Conservation (phyloP, 2,888 invertebrate species). For the Nomada hirtipes region DNA sequence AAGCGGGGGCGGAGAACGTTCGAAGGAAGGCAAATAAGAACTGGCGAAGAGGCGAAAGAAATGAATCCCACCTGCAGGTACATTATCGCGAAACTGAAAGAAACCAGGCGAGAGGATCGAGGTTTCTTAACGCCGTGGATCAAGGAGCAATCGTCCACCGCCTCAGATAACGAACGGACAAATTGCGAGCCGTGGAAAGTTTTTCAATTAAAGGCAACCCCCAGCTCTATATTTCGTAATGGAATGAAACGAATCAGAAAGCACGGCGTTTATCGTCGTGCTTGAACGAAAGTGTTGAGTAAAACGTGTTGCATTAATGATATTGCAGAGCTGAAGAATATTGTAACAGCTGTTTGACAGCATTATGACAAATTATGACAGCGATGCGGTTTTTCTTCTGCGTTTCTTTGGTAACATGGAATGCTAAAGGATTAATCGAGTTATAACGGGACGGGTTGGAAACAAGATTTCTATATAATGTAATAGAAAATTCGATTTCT, state of each 20-base stretch:
- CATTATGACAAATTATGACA: no score
- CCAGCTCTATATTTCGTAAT: neutral
- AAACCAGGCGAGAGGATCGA: slow-evolving; percentile 21
- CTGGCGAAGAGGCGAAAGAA: neutral
- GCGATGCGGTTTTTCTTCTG: no score
- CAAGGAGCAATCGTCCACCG: slow-evolving; percentile 64
- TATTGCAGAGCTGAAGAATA: neutral
- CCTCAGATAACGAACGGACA: slow-evolving; percentile 77
- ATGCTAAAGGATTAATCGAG: no score
- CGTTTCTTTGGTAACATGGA: no score
- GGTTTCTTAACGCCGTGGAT: slow-evolving; percentile 59
- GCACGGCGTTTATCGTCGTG: neutral
- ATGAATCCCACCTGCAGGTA: slow-evolving; percentile 7
- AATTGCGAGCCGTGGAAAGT: slow-evolving; percentile 77
- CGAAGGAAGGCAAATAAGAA: slow-evolving; percentile 21
- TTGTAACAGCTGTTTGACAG: no score
- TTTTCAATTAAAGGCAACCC: slow-evolving; percentile 80
- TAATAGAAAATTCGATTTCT: no score
- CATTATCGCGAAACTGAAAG: slow-evolving; percentile 46
- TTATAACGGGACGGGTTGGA: no score
- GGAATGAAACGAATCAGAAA: neutral
- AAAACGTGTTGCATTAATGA: neutral
- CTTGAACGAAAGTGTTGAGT: neutral
- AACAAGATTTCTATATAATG: no score
- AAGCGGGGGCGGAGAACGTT: slow-evolving; percentile 3